Conservation (phyloP, 2,888 invertebrate species). For the Himalopsyche japonica region DNA sequence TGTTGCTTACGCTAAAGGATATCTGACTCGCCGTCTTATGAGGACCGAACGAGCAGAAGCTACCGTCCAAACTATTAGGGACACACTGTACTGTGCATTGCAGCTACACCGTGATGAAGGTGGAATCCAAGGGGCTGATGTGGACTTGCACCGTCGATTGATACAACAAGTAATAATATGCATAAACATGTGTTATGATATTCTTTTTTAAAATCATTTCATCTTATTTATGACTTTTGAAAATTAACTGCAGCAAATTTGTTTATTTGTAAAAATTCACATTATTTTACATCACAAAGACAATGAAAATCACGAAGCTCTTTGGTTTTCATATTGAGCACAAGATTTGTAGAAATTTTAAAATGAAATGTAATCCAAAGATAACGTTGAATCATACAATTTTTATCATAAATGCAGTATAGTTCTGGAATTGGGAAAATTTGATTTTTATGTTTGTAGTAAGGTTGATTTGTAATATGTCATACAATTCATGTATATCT, state of each 20-base stretch:
- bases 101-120: slow-evolving; percentile 69
- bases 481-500: too few species aligned
- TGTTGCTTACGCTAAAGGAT: slow-evolving; percentile 74
- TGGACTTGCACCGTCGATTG: slow-evolving; percentile 72
- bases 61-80: slow-evolving; percentile 78
- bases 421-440: not conserved
- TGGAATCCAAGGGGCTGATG: slow-evolving; percentile 66
- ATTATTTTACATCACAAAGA: too few species aligned
- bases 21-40: slow-evolving; percentile 78
- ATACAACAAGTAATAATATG: slow-evolving; percentile 66
- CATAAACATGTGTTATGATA: too few species aligned
- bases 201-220: too few species aligned
- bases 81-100: slow-evolving; percentile 76
- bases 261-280: too few species aligned
- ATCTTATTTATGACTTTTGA: too few species aligned
- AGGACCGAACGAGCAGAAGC: slow-evolving; percentile 78
- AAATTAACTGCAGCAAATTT: too few species aligned
- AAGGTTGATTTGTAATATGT: not conserved
- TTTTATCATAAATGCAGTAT: not conserved
- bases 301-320: too few species aligned
- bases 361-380: too few species aligned
- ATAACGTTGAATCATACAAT: too few species aligned
- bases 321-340: too few species aligned
- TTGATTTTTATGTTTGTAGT: not conserved
- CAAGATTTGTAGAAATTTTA: too few species aligned